phyloP scores from a whole-genome alignment of 2,797 vertebrate species.

The Acrossocheilus fasciatus region DNA sequence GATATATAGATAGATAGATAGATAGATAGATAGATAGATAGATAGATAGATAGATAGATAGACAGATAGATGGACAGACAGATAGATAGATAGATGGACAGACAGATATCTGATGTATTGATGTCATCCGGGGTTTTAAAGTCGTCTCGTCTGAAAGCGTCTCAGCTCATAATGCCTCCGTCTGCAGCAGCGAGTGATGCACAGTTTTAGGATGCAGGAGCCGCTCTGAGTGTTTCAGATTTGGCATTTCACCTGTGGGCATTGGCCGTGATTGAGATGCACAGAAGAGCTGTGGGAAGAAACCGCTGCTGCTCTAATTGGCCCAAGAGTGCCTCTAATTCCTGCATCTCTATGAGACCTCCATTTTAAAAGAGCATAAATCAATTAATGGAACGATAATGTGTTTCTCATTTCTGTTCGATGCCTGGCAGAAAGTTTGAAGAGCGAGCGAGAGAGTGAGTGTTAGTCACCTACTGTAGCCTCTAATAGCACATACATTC shows the following conservation, averaged over 20 bases:
- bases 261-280: slow-evolving; percentile 75
- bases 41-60: not conserved
- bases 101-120: no score
- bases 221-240: slow-evolving; percentile 59
- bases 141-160: no score
- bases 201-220: slow-evolving; percentile 73
- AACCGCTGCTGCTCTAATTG: slow-evolving; percentile 74
- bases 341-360: slow-evolving; percentile 72
- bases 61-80: no score
- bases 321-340: slow-evolving; percentile 74
- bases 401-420: slow-evolving; percentile 75
- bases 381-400: slow-evolving; percentile 81
- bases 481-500: slow-evolving; percentile 57
- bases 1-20: not conserved
- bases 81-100: no score
- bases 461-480: slow-evolving; percentile 42
- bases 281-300: slow-evolving; percentile 52
- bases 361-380: slow-evolving; percentile 77
- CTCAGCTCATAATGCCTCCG: no score
- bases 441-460: slow-evolving; percentile 61
- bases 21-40: not conserved
- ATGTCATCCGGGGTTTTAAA: no score
- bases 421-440: slow-evolving; percentile 64
- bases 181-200: no score
- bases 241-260: slow-evolving; percentile 80